Evolutionary conservation across 53 echinoderm and acorn worm genomes (phyloP).

Genomic region (Patiria pectinifera): DNA sequence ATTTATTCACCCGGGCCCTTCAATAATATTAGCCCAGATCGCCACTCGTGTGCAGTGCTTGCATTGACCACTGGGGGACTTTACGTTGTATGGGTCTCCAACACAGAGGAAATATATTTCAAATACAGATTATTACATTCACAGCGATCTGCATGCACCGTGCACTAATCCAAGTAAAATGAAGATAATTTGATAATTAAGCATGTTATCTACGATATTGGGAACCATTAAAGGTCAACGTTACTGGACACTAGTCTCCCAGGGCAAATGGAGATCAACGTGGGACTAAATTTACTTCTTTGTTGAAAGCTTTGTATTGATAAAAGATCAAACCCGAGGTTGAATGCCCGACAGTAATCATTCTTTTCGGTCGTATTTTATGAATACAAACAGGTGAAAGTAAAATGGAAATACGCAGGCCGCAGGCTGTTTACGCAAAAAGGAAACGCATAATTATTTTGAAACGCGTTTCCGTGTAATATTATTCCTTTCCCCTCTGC

Average conservation of each 20-base stretch:
- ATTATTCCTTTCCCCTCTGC: not conserved
- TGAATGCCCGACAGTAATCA: slow-evolving; percentile 11
- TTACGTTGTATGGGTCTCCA: not conserved
- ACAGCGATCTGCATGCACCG: not conserved
- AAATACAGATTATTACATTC: slow-evolving; percentile 11
- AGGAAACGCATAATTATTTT: not conserved
- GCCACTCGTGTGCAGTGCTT: not conserved
- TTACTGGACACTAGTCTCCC: not conserved
- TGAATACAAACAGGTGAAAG: not conserved
- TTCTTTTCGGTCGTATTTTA: not conserved
- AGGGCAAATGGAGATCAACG: not conserved
- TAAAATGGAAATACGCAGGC: not conserved
- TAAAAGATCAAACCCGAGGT: not conserved
- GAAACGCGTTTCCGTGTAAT: not conserved
- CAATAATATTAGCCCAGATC: slow-evolving; percentile 44
- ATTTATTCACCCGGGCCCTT: slow-evolving; percentile 50
- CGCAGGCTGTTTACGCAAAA: not conserved
- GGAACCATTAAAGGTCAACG: slow-evolving; percentile 11
- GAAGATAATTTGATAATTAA: slow-evolving; percentile 48
- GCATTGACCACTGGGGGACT: not conserved
- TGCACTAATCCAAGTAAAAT: not conserved
- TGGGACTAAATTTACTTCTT: not conserved
- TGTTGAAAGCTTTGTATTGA: not conserved
- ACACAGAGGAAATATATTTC: not conserved
- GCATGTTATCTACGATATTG: not conserved